These are phyloP conservation scores for Spea bombifrons DNA, from an alignment of 2,113 vertebrate species.

Conservation along the genomic window DNA sequence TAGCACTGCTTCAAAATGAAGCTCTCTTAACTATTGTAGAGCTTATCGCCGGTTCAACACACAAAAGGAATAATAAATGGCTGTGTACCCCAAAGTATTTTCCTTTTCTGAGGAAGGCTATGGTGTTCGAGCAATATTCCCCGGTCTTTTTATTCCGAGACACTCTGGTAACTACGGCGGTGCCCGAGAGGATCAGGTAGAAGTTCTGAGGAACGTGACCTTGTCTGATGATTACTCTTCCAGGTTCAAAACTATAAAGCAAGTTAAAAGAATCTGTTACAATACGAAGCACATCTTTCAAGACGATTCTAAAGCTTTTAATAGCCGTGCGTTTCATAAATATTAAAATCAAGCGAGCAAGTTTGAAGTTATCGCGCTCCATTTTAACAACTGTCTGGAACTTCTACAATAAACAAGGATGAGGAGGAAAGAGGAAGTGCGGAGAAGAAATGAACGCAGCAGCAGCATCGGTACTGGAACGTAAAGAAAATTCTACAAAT, in stretches of 20 bases:
- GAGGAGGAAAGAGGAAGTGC: constrained; percentile 49
- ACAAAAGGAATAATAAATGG: neutral
- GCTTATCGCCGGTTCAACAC: neutral
- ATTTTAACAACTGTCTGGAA: constrained; percentile 51
- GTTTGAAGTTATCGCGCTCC: constrained; percentile 34
- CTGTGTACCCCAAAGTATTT: constrained; percentile 37
- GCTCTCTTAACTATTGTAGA: constrained; percentile 3
- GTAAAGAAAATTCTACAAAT: neutral
- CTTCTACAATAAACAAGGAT: constrained; percentile 56
- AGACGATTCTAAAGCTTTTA: neutral
- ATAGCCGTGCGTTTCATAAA: constrained; percentile 32
- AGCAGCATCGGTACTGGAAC: too few species aligned
- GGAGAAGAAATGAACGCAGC: neutral
- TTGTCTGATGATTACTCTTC: constrained; percentile 37
- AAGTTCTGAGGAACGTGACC: constrained; percentile 31
- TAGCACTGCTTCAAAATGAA: constrained; percentile 21
- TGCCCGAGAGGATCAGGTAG: constrained; percentile 32
- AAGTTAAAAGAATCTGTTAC: constrained; percentile 16
- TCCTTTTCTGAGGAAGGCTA: constrained; percentile 44
- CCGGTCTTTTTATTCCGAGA: constrained; percentile 35
- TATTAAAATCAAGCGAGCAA: constrained; percentile 33
- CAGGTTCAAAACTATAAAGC: constrained; percentile 29
- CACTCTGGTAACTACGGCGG: constrained; percentile 21
- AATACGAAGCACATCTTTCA: constrained; percentile 11
- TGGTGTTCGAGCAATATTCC: constrained; percentile 26